These are phyloP conservation scores for Nymphicus hollandicus DNA, from an alignment of 2,113 vertebrate species.

Conservation along the genomic window DNA sequence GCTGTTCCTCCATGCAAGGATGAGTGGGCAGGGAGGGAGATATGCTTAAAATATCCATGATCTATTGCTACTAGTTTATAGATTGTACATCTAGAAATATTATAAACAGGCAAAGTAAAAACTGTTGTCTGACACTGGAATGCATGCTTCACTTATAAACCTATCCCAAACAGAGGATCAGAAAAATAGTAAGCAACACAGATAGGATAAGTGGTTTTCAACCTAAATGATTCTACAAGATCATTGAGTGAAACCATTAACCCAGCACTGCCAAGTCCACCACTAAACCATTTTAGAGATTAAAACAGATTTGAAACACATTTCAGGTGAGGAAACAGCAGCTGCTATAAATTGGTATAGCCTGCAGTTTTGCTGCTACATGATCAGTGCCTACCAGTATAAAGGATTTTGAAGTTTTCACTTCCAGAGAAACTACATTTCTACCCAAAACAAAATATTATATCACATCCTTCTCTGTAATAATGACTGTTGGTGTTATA, in stretches of 20 bases:
- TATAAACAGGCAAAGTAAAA: background rate
- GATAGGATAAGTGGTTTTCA: background rate
- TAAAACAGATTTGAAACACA: background rate
- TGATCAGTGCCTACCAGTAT: background rate
- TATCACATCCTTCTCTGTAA: background rate
- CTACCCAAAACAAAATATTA: background rate
- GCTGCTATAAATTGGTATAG: background rate
- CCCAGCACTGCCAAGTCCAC: background rate
- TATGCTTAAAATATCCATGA: background rate
- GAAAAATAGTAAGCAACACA: background rate
- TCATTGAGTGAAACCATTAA: background rate
- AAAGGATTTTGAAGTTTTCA: background rate
- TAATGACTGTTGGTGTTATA: background rate
- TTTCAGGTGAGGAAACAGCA: background rate
- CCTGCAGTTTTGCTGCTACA: background rate
- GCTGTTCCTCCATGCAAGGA: background rate
- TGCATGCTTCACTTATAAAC: background rate
- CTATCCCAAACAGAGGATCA: background rate
- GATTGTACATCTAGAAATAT: background rate
- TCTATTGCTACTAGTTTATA: background rate
- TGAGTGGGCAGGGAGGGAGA: background rate
- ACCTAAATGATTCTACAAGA: background rate
- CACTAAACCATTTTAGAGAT: background rate
- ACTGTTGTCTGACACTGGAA: background rate
- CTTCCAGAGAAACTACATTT: background rate